Conservation (phyloP, 2,113 vertebrate species). For the Indicator indicator region DNA sequence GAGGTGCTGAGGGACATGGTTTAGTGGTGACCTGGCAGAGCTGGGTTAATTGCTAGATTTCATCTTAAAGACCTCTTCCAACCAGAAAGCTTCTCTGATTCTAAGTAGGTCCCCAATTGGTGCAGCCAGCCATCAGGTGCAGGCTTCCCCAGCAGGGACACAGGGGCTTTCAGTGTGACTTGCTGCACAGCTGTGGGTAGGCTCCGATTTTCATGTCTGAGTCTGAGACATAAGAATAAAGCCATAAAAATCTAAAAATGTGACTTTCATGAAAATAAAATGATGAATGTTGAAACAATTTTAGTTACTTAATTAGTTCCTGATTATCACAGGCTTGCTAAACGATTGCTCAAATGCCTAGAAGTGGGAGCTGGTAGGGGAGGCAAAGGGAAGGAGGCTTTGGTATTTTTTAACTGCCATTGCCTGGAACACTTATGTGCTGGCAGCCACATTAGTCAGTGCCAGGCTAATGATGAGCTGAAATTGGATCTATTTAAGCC, state of each 20-base stretch:
- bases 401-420: background rate
- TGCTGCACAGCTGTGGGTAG: background rate
- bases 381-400: background rate
- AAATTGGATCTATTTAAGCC: background rate
- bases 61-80: background rate
- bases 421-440: background rate
- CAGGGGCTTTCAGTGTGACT: background rate
- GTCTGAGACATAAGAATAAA: background rate
- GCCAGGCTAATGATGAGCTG: background rate
- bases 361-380: background rate
- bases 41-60: background rate
- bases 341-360: background rate
- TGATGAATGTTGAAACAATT: background rate
- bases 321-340: background rate
- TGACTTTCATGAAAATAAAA: background rate
- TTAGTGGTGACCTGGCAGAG: background rate
- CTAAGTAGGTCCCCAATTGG: background rate
- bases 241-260: background rate
- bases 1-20: too few relatives aligned
- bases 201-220: background rate
- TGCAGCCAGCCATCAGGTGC: background rate
- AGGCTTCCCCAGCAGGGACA: accelerated
- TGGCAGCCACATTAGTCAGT: background rate
- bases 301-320: background rate
- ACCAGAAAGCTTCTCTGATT: background rate